Conservation (phyloP, 2,113 vertebrate species). For the Cettia cetti region DNA sequence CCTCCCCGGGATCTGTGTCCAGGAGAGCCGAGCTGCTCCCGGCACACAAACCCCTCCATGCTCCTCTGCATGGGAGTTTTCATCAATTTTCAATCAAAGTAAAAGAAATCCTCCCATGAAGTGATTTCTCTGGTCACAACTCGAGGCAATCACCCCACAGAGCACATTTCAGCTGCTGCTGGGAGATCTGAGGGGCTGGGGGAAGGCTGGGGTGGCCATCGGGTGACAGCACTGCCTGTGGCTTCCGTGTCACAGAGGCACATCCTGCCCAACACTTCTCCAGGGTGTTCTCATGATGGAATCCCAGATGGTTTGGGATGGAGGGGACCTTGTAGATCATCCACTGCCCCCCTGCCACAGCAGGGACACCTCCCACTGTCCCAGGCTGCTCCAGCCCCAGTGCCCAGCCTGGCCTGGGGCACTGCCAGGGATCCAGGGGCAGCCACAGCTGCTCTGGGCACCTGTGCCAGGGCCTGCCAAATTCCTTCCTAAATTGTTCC, state of each 20-base stretch:
- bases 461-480: too few species aligned
- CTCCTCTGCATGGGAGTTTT: too few species aligned
- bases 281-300: not conserved
- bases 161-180: not conserved
- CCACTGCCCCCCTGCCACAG: not conserved
- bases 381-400: not conserved
- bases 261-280: not conserved
- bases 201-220: not conserved
- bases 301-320: not conserved
- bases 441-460: too few species aligned
- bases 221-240: not conserved
- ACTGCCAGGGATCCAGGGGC: not conserved
- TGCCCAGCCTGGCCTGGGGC: not conserved
- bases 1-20: too few species aligned
- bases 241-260: not conserved
- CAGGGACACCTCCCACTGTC: not conserved
- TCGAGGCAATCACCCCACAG: not conserved
- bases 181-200: not conserved
- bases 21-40: too few species aligned
- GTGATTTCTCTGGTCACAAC: not conserved
- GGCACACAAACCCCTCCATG: too few species aligned
- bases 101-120: not conserved
- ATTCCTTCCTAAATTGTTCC: not conserved
- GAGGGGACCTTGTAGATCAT: rapidly evolving
- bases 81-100: too few species aligned